phyloP scores from a whole-genome alignment of 2,797 vertebrate genomes.

The Aulostomus chinensis region DNA sequence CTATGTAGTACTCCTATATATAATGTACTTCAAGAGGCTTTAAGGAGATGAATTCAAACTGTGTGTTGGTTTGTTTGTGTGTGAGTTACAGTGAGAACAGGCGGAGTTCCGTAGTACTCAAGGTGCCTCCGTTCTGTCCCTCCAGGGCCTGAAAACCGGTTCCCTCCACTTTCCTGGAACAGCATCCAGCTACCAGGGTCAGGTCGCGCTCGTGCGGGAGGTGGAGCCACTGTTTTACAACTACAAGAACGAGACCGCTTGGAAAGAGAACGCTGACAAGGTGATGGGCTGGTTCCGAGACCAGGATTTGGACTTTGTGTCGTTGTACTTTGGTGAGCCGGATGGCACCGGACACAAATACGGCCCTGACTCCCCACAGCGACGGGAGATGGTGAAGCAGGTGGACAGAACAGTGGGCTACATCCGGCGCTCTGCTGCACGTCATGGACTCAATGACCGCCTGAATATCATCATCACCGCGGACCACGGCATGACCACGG shows the following conservation, averaged over 20 bases:
- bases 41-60: too few species aligned
- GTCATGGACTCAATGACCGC: constrained; percentile 48
- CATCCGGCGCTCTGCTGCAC: constrained; percentile 69
- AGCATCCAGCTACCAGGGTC: constrained; percentile 82
- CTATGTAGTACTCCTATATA: too few species aligned
- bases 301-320: constrained; percentile 84
- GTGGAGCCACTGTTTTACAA: constrained; percentile 81
- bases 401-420: constrained; percentile 89
- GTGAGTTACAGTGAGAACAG: too few species aligned
- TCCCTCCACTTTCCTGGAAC: constrained; percentile 92
- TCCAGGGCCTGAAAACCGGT: constrained; percentile 88
- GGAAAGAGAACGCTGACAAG: constrained; percentile 82
- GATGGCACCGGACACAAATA: constrained; percentile 86
- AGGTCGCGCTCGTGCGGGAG: constrained; percentile 65
- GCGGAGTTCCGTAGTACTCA: too few species aligned
- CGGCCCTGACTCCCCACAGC: constrained; percentile 84
- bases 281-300: constrained; percentile 86
- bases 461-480: constrained; percentile 90
- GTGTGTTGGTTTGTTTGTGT: too few species aligned
- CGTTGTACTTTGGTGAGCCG: constrained; percentile 91
- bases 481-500: constrained; percentile 88
- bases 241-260: constrained; percentile 83
- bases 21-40: too few species aligned
- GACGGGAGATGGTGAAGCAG: constrained; percentile 82
- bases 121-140: too few species aligned